These are phyloP conservation scores for Volucella inanis DNA, from an alignment of 2,888 invertebrate species.

Conservation along the genomic window DNA sequence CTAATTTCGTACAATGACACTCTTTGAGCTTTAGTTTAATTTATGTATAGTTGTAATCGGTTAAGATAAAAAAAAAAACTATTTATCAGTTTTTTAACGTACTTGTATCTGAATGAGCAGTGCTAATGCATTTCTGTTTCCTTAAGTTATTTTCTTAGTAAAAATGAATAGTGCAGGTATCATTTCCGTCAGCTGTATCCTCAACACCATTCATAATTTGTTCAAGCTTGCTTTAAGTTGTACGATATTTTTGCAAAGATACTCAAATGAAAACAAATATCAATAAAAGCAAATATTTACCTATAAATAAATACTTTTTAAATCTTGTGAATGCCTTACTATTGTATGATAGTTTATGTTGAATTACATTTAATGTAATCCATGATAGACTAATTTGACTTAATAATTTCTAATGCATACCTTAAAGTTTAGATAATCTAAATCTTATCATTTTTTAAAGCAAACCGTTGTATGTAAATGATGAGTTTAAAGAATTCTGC, in stretches of 20 bases:
- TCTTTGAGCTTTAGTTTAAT: too few species aligned
- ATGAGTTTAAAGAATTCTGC: slow-evolving; percentile 14
- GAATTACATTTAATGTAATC: slow-evolving; percentile 28
- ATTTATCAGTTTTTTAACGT: too few species aligned
- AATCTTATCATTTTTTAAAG: slow-evolving; percentile 5
- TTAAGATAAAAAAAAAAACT: too few species aligned
- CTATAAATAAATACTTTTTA: slow-evolving; percentile 1
- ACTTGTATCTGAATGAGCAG: too few species aligned
- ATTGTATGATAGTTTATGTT: slow-evolving; percentile 1
- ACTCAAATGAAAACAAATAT: slow-evolving; percentile 5
- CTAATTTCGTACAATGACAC: too few species aligned
- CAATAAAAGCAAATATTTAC: slow-evolving; percentile 9
- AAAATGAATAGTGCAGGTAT: too few species aligned
- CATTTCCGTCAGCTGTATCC: neutral
- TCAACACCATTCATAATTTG: neutral
- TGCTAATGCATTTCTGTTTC: too few species aligned
- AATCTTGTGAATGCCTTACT: slow-evolving; percentile 34
- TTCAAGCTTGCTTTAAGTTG: neutral
- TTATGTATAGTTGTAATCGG: too few species aligned
- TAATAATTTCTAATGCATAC: slow-evolving; percentile 15
- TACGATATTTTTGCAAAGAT: slow-evolving; percentile 5
- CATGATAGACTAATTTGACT: slow-evolving; percentile 3
- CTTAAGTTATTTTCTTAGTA: too few species aligned
- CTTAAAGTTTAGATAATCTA: slow-evolving; percentile 9
- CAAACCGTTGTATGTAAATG: slow-evolving; percentile 20